A percentile compares a stretch with the other conserved stretches of the same genome.
Evolutionary conservation across 2,888 invertebrate species (phyloP).

Genomic region (Pachliopta kotzebuea): DNA sequence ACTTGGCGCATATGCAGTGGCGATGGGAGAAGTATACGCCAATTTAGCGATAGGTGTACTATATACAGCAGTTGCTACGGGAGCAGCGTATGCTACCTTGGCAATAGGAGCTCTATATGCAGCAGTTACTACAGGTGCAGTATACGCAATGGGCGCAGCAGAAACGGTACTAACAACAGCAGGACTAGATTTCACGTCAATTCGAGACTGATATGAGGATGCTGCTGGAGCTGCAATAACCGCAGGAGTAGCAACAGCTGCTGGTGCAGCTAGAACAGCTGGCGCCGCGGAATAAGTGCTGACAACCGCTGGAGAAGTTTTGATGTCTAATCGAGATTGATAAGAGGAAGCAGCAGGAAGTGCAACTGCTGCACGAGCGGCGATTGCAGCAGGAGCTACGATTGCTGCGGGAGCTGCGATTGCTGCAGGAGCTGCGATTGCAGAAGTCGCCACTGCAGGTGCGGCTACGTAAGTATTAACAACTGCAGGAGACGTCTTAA

Average conservation of each 20-base stretch:
- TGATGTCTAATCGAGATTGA: constrained; percentile 69
- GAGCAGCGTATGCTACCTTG: constrained; percentile 36
- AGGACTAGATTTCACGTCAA: constrained; percentile 60
- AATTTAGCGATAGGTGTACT: constrained; percentile 45
- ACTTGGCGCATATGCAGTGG: constrained; percentile 24
- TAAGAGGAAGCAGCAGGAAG: constrained; percentile 45
- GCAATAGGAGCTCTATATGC: constrained; percentile 33
- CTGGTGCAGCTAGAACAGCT: constrained; percentile 44
- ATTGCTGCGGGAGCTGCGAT: not conserved
- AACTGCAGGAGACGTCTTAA: constrained; percentile 50
- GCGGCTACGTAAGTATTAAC: constrained; percentile 32
- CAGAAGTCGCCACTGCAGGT: constrained; percentile 7
- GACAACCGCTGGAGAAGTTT: constrained; percentile 44
- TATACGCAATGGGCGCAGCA: constrained; percentile 37
- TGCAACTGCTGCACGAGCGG: constrained; percentile 38
- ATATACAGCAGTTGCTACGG: constrained; percentile 39
- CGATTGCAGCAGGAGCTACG: constrained; percentile 45
- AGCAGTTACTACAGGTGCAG: constrained; percentile 35
- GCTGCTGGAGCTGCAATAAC: constrained; percentile 44
- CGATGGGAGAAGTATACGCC: constrained; percentile 35
- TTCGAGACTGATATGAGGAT: constrained; percentile 64
- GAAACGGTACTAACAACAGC: constrained; percentile 35
- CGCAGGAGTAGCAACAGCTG: constrained; percentile 39
- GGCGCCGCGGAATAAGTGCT: constrained; percentile 32
- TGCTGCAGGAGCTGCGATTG: not conserved